Percentiles rank a stretch among this genome's conserved stretches.
Evolutionary conservation across 2,888 invertebrate species (phyloP).

Genomic region (Nemotelus nigrinus): DNA sequence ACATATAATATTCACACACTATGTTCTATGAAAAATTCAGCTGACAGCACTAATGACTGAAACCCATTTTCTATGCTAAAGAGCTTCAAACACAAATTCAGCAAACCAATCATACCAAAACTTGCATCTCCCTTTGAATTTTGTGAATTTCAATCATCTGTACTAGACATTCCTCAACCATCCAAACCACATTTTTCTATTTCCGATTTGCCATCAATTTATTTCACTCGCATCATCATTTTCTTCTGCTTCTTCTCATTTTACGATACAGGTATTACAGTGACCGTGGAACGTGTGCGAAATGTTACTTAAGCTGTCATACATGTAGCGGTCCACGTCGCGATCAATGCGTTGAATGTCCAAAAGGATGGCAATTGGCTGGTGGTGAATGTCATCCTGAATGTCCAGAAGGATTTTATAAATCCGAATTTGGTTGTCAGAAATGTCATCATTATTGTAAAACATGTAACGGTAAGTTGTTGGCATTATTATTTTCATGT

Average conservation of each 20-base stretch:
- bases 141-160: too few species aligned
- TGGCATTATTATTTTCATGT: background rate
- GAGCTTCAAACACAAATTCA: too few species aligned
- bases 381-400: slow-evolving; percentile 87
- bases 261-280: slow-evolving; percentile 77
- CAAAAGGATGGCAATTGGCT: slow-evolving; percentile 81
- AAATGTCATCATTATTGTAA: slow-evolving; percentile 90
- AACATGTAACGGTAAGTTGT: slow-evolving; percentile 78
- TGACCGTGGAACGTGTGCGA: slow-evolving; percentile 82
- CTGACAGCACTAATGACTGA: too few species aligned
- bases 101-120: too few species aligned
- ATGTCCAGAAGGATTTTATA: slow-evolving; percentile 88
- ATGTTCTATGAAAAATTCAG: too few species aligned
- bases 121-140: too few species aligned
- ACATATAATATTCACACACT: too few species aligned
- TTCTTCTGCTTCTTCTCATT: background rate
- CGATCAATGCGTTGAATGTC: slow-evolving; percentile 87
- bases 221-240: background rate
- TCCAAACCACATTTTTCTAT: too few species aligned
- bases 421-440: slow-evolving; percentile 82
- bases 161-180: too few species aligned
- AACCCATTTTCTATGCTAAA: too few species aligned
- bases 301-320: slow-evolving; percentile 85
- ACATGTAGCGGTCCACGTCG: slow-evolving; percentile 86
- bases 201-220: too few species aligned